Conservation (phyloP, 1,140 invertebrate species). For the Macrobrachium rosenbergii region DNA sequence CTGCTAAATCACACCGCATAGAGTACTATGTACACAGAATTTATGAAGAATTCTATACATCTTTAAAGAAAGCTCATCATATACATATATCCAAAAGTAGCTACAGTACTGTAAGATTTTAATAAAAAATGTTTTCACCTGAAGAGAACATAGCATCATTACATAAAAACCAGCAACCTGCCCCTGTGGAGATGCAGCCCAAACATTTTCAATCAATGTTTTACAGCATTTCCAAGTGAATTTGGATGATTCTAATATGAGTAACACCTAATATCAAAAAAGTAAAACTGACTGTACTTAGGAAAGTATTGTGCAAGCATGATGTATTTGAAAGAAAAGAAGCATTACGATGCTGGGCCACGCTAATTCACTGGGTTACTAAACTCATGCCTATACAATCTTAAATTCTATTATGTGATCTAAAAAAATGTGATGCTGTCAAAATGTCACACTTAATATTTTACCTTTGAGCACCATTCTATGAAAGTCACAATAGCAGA, state of each 20-base stretch:
- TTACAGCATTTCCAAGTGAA: conserved; percentile 49
- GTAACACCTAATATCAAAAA: conserved; percentile 54
- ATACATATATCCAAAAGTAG: conserved; percentile 49
- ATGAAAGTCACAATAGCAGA: conserved; percentile 61
- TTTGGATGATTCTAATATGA: conserved; percentile 56
- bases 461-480: conserved; percentile 64
- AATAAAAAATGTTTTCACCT: conserved; percentile 29
- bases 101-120: conserved; percentile 23
- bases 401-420: conserved; percentile 60
- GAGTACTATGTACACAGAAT: conserved; percentile 57
- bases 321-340: conserved; percentile 42
- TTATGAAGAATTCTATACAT: conserved; percentile 58
- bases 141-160: conserved; percentile 58
- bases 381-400: conserved; percentile 55
- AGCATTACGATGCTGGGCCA: conserved; percentile 45
- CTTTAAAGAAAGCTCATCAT: conserved; percentile 55
- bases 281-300: conserved; percentile 42
- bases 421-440: conserved; percentile 59
- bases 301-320: conserved; percentile 61
- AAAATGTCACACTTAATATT: conserved; percentile 62
- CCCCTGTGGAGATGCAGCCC: conserved; percentile 60
- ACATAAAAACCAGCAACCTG: conserved; percentile 63
- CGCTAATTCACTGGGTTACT: conserved; percentile 46
- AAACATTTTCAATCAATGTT: conserved; percentile 39
- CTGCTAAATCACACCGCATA: conserved; percentile 56